A percentile compares a stretch with the other conserved stretches of the same genome.
These are phyloP conservation scores for Eonycteris spelaea DNA, from an alignment of 2,113 vertebrate genomes.

Conservation along the genomic window DNA sequence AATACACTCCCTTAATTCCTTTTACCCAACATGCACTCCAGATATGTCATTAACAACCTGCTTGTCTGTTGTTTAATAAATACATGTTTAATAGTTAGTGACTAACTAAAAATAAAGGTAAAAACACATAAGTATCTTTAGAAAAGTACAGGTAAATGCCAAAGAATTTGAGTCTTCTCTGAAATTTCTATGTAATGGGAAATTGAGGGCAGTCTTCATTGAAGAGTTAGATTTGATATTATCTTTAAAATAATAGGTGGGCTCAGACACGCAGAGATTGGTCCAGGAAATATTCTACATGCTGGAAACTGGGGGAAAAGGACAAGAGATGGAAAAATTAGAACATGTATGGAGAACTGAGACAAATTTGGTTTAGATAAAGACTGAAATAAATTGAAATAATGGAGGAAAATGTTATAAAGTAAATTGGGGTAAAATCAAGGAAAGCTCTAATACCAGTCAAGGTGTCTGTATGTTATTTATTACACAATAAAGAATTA, in stretches of 20 bases:
- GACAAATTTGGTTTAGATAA: background rate
- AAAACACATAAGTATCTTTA: background rate
- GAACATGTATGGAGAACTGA: background rate
- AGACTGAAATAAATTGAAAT: constrained; percentile 16
- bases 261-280: background rate
- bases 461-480: background rate
- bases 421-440: background rate
- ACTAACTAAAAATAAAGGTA: background rate
- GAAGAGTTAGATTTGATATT: background rate
- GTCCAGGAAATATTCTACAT: background rate
- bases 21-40: background rate
- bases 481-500: background rate
- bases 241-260: background rate
- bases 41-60: background rate
- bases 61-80: background rate
- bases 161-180: background rate
- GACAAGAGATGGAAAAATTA: background rate
- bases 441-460: background rate
- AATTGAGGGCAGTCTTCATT: background rate
- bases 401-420: background rate
- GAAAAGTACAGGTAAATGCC: background rate
- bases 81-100: background rate
- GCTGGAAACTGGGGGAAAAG: background rate
- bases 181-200: background rate
- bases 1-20: background rate